Evolutionary conservation across 1,140 invertebrate genomes (phyloP).

Genomic region (Magallana angulata): DNA sequence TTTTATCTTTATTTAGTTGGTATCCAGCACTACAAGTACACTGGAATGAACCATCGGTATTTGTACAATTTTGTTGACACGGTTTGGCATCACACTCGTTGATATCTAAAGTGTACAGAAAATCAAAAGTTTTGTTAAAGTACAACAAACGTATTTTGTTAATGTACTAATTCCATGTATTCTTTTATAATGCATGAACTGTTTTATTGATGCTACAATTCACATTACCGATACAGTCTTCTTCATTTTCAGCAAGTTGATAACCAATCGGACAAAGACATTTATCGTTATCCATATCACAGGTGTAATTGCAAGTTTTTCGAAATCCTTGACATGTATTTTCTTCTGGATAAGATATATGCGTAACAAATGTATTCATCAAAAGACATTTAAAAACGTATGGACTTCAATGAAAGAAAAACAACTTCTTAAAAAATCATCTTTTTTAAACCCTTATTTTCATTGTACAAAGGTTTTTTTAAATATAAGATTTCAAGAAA

Average conservation of each 20-base stretch:
- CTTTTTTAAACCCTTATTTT: no score
- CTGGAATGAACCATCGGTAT: neutral
- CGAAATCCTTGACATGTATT: neutral
- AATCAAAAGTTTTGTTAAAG: neutral
- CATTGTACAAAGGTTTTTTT: no score
- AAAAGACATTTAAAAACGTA: neutral
- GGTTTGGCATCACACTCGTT: slow-evolving; percentile 20
- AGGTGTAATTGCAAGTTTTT: neutral
- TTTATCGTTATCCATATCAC: neutral
- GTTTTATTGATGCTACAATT: neutral
- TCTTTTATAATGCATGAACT: neutral
- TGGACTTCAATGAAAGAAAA: neutral
- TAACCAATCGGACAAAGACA: neutral
- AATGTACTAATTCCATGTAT: neutral
- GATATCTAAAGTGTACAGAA: slow-evolving; percentile 67
- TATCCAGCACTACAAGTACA: slow-evolving; percentile 38
- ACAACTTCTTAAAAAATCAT: neutral
- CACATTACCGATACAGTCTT: neutral
- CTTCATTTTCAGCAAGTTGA: neutral
- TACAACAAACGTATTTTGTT: neutral
- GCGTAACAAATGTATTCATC: neutral
- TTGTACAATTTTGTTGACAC: slow-evolving; percentile 26
- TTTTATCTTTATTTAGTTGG: neutral
- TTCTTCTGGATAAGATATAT: neutral
- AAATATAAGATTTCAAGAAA: neutral